A percentile compares a stretch with the other conserved stretches of the same genome.
These are phyloP conservation scores for Neocloeon triangulifer DNA, from an alignment of 1,140 invertebrate genomes.

Conservation along the genomic window DNA sequence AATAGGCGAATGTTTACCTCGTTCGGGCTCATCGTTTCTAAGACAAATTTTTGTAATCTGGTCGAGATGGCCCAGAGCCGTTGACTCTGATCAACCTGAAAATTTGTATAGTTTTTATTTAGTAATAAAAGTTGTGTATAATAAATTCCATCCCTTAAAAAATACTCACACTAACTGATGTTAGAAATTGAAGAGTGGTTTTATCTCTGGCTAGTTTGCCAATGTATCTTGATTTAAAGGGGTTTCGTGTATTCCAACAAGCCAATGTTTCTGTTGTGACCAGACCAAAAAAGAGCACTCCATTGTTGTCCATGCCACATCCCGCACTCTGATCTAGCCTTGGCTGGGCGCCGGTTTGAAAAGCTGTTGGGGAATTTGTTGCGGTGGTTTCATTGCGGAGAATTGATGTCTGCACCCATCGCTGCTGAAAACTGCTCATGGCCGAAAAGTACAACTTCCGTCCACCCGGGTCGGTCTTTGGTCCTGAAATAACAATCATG, in stretches of 20 bases:
- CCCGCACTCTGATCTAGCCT: slow-evolving; percentile 4
- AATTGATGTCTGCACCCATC: slow-evolving; percentile 34
- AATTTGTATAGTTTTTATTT: too few relatives aligned
- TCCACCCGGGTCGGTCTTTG: slow-evolving; percentile 10
- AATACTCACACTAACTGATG: slow-evolving; percentile 22
- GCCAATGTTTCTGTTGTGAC: slow-evolving; percentile 5
- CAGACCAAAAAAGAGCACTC: slow-evolving; percentile 8
- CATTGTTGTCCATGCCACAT: slow-evolving; percentile 4
- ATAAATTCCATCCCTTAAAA: too few relatives aligned
- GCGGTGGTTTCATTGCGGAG: slow-evolving; percentile 21
- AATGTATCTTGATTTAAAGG: slow-evolving; percentile 13
- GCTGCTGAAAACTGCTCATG: slow-evolving; percentile 42
- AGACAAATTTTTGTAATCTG: slow-evolving; percentile 1
- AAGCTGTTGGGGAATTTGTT: too few relatives aligned
- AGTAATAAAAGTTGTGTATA: too few relatives aligned
- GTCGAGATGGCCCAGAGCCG: neutral
- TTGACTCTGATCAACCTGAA: too few relatives aligned
- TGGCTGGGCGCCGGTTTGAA: too few relatives aligned
- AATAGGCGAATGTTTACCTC: slow-evolving; percentile 1
- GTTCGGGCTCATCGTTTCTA: neutral
- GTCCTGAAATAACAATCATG: too few relatives aligned
- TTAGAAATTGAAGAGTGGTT: slow-evolving; percentile 36
- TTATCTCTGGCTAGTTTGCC: slow-evolving; percentile 29
- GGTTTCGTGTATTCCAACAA: slow-evolving; percentile 8
- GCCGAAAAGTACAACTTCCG: slow-evolving; percentile 52